Conservation (phyloP, 2,797 vertebrate genomes). For the Molossus molossus region DNA sequence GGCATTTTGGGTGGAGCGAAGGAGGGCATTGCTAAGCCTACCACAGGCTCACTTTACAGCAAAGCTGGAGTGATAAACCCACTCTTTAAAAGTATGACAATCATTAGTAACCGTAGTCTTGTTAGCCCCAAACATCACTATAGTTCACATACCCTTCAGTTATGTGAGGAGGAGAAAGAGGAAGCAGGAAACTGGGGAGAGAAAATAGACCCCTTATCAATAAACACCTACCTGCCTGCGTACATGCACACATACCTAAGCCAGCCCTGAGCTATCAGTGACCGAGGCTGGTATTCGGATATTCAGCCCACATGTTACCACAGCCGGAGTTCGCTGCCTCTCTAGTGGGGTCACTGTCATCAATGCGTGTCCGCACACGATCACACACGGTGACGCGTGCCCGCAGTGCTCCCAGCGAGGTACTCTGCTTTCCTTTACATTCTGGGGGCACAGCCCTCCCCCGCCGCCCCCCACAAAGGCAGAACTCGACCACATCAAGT, state of each 20-base stretch:
- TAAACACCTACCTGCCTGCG: too few species aligned
- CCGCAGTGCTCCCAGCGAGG: neutral
- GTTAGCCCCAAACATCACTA: neutral
- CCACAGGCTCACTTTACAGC: neutral
- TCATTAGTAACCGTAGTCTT: neutral
- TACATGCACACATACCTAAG: neutral
- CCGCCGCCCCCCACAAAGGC: neutral
- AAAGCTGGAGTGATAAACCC: neutral
- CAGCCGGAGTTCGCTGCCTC: neutral
- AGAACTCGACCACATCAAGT: neutral
- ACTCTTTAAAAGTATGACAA: neutral
- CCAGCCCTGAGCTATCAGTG: neutral
- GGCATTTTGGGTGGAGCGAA: neutral
- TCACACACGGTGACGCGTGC: neutral
- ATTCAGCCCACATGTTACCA: neutral
- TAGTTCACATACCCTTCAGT: neutral
- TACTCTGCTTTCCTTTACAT: neutral
- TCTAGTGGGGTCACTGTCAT: neutral
- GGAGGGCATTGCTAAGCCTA: neutral
- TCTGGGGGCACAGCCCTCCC: neutral
- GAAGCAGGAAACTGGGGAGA: neutral
- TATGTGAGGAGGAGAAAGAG: neutral
- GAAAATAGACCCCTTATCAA: neutral
- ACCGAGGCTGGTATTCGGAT: neutral
- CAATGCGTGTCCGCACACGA: too few species aligned